A percentile compares a stretch with the other conserved stretches of the same genome.
These are phyloP conservation scores for Blastobasis lacticolella DNA, from an alignment of 2,888 invertebrate species.

Conservation along the genomic window DNA sequence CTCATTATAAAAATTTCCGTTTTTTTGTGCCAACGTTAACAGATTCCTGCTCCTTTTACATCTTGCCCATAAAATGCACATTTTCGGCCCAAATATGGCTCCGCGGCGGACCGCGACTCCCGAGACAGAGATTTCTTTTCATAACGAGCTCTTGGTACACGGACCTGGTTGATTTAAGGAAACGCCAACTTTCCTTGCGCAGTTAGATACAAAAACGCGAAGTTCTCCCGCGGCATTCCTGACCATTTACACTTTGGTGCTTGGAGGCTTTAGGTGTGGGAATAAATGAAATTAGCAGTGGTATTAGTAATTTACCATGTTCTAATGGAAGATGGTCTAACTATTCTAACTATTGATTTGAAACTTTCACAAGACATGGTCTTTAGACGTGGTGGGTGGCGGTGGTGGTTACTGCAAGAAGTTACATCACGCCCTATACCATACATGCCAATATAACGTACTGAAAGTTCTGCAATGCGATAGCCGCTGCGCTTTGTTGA, in stretches of 20 bases:
- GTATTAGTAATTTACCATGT: too few relatives aligned
- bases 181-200: conserved; percentile 60
- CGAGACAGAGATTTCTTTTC: conserved; percentile 63
- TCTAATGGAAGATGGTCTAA: too few relatives aligned
- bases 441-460: too few relatives aligned
- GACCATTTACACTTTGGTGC: neutral
- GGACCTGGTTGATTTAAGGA: conserved; percentile 41
- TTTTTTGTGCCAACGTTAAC: conserved; percentile 31
- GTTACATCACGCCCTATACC: neutral
- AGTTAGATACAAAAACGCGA: conserved; percentile 54
- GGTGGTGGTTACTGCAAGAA: neutral
- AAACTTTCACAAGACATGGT: neutral
- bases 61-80: conserved; percentile 45
- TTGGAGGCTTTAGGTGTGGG: too few relatives aligned
- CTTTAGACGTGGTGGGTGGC: neutral
- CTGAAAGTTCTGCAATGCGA: too few relatives aligned
- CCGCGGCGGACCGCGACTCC: conserved; percentile 31
- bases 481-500: conserved; percentile 3
- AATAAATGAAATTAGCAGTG: too few relatives aligned
- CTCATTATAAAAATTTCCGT: conserved; percentile 30
- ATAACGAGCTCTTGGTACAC: conserved; percentile 37
- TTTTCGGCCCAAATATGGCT: conserved; percentile 52
- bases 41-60: conserved; percentile 49
- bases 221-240: neutral
- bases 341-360: too few relatives aligned